A percentile compares a stretch with the other conserved stretches of the same genome.
These are phyloP conservation scores for Linnaemya tessellans DNA, from an alignment of 2,888 invertebrate genomes.

Conservation along the genomic window DNA sequence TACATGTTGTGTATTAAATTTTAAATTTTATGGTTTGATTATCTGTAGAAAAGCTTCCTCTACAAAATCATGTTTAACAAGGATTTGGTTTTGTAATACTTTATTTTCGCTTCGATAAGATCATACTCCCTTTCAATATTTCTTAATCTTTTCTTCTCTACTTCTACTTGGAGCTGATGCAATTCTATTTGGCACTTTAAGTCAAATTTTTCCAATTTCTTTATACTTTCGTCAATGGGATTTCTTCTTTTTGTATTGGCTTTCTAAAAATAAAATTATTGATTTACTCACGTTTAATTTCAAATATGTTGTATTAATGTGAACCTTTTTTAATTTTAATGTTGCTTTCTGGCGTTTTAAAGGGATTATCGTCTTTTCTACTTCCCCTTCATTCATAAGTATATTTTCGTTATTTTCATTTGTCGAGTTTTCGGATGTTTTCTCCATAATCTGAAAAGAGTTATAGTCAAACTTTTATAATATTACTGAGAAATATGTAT, in stretches of 20 bases:
- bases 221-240: not conserved
- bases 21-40: not conserved
- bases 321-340: not conserved
- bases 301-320: not conserved
- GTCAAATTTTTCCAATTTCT: not conserved
- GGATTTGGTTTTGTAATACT: conserved; percentile 12
- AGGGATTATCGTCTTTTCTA: not conserved
- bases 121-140: conserved; percentile 13
- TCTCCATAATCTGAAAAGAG: not conserved
- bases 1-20: too few relatives aligned
- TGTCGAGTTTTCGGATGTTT: not conserved
- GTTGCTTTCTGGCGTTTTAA: not conserved
- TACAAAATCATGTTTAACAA: not conserved
- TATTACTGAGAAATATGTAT: too few relatives aligned
- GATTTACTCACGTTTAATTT: too few relatives aligned
- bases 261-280: too few relatives aligned
- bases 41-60: not conserved
- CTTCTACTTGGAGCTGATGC: not conserved
- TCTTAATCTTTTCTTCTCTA: conserved; percentile 3
- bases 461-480: not conserved
- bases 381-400: not conserved
- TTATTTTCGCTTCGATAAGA: conserved; percentile 15
- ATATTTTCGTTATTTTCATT: not conserved
- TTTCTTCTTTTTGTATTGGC: not conserved
- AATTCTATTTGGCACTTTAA: not conserved